These are phyloP conservation scores for Phrynosoma platyrhinos DNA, from an alignment of 2,113 vertebrate species.

Conservation along the genomic window DNA sequence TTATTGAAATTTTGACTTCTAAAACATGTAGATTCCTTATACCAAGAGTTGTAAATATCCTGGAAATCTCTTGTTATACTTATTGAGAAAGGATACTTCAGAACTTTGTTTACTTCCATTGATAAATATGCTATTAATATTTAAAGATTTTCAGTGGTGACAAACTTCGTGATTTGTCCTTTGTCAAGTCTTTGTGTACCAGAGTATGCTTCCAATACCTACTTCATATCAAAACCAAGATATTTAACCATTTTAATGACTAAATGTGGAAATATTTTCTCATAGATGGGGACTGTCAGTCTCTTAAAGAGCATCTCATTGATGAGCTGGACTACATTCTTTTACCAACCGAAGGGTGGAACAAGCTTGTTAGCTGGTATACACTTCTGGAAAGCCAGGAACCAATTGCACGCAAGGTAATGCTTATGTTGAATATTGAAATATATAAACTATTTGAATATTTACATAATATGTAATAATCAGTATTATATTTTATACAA, in stretches of 20 bases:
- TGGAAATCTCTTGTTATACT: not conserved
- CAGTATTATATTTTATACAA: no score
- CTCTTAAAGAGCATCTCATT: slow-evolving; percentile 97
- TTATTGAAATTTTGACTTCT: not conserved
- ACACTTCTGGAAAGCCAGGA: slow-evolving; percentile 91
- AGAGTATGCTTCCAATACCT: not conserved
- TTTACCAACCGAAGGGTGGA: slow-evolving; percentile 97
- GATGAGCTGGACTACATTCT: slow-evolving; percentile 98
- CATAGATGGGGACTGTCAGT: slow-evolving; percentile 92
- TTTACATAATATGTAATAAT: not conserved
- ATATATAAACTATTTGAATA: not conserved
- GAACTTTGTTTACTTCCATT: not conserved
- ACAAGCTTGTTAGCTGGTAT: slow-evolving; percentile 98
- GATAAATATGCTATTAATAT: not conserved
- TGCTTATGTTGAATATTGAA: not conserved
- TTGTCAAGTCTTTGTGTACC: not conserved
- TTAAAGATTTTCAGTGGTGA: not conserved
- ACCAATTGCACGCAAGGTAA: slow-evolving; percentile 96
- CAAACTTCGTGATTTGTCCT: not conserved
- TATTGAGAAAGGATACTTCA: not conserved
- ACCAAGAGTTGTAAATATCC: not conserved
- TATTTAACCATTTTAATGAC: not conserved
- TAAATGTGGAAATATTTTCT: slow-evolving; percentile 55
- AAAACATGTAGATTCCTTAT: no score
- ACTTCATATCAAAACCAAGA: no score